Base-by-base conservation (phyloP, 2,797 vertebrate species). In the Acanthurus tractus region DNA sequence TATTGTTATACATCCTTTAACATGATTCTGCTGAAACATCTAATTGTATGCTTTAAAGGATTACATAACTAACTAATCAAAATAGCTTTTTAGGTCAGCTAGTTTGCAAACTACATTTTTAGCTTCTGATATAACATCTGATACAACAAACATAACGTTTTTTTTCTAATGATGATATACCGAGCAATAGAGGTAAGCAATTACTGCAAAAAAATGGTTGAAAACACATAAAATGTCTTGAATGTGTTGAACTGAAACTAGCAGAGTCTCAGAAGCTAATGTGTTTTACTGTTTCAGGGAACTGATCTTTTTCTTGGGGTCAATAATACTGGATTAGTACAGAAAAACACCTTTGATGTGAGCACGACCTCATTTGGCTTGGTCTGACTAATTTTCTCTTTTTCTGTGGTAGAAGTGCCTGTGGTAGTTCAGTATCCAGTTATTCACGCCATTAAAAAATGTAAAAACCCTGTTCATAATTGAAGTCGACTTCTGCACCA, bases 331-430 rank as follows among this genome's bases (percentile, higher is more conserved):
- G 25, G 14, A 75, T 56, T 25, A 56, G 45, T 58, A 12, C 15
- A 34, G 11, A 64, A 20, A 49, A 55, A 56, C 25, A 36, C 7
- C 18, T 76, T 77, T 67, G 20, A 77, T 74, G 59, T 55, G 34
- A 73, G 46, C 2, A 38, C 14, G 34, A 54, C 63, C 18, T 62
- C 20, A 23, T 59, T 76, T 78, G 40, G 29, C 20, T 58, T 56
- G 25, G 6, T 49, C 45, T 83, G 63, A 80, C 58, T 78, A 20
- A 67, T 74, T 63, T 58, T 25, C 4, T 44, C 66, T 67, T 64
- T 79, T 1, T 67, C 58, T 56, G 34, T 42, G 34, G 34, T 23
- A 44, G 36, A 22, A 64, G 7, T 38, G 38, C 63, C 45, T 69
- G 34, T 45, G 53, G 66, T 53, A 18, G 34, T 68, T 55, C 1